These are phyloP conservation scores for Clarias fuscus DNA, from an alignment of 2,797 vertebrate genomes.

Conservation along the genomic window DNA sequence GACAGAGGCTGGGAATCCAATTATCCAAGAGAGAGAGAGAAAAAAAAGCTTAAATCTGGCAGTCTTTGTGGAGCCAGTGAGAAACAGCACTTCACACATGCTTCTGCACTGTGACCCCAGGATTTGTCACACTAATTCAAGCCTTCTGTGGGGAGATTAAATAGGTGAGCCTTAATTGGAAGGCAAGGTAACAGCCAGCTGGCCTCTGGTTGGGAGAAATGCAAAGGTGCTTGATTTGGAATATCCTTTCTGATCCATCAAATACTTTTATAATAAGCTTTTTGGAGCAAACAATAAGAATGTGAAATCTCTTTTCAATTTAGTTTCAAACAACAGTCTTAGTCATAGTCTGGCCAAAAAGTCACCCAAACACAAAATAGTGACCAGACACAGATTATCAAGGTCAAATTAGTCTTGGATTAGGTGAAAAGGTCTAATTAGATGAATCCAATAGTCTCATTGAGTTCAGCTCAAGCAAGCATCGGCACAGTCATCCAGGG, in stretches of 20 bases:
- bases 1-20: constrained; percentile 50
- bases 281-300: constrained; percentile 64
- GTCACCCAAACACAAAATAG: not conserved
- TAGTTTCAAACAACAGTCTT: not conserved
- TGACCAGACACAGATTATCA: not conserved
- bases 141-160: constrained; percentile 71
- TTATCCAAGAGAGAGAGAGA: constrained; percentile 39
- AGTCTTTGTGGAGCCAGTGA: constrained; percentile 44
- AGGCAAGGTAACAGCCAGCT: constrained; percentile 71
- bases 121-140: constrained; percentile 76
- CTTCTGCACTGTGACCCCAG: constrained; percentile 62
- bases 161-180: constrained; percentile 71
- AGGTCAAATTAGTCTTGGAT: not conserved
- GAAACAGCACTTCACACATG: constrained; percentile 40
- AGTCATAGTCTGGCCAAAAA: not conserved
- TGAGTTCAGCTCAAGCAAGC: not conserved
- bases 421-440: not conserved
- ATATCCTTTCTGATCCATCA: constrained; percentile 61
- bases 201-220: constrained; percentile 67
- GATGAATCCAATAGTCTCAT: not conserved
- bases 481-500: not conserved
- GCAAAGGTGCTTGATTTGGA: constrained; percentile 65
- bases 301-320: constrained; percentile 70
- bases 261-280: constrained; percentile 68
- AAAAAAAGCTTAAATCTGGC: constrained; percentile 36